These are phyloP conservation scores for Chalcosyrphus nemorum DNA, from an alignment of 2,888 invertebrate species.

Conservation along the genomic window DNA sequence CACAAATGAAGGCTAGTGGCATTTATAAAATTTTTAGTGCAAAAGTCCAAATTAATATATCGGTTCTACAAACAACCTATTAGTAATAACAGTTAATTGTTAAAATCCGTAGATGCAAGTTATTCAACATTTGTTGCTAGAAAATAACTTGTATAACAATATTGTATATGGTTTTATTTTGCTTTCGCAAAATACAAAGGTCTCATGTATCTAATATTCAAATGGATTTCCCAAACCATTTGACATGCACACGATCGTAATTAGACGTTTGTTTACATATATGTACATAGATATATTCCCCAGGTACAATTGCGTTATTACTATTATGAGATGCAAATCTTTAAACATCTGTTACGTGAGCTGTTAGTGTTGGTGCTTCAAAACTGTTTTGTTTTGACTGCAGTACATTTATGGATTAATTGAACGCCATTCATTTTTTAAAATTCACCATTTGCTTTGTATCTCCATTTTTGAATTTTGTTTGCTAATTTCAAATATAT, in stretches of 20 bases:
- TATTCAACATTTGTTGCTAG: too few relatives aligned
- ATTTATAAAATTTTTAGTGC: too few relatives aligned
- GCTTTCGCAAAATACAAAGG: background rate
- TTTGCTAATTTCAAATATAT: background rate
- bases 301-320: background rate
- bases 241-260: background rate
- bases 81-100: too few relatives aligned
- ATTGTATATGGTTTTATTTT: background rate
- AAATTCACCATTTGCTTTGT: slow-evolving; percentile 7
- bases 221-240: background rate
- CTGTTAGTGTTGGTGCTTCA: background rate
- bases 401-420: background rate
- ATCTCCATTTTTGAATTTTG: too few relatives aligned
- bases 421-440: background rate
- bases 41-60: too few relatives aligned
- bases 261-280: background rate
- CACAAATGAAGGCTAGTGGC: too few relatives aligned
- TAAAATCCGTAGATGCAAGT: too few relatives aligned
- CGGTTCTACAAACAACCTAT: too few relatives aligned
- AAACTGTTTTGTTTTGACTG: background rate
- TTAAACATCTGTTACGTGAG: background rate
- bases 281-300: background rate
- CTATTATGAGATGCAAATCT: background rate
- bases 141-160: background rate
- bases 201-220: background rate